Evolutionary conservation across 1,140 invertebrate genomes (phyloP).

Genomic region (Bemisia tabaci): DNA sequence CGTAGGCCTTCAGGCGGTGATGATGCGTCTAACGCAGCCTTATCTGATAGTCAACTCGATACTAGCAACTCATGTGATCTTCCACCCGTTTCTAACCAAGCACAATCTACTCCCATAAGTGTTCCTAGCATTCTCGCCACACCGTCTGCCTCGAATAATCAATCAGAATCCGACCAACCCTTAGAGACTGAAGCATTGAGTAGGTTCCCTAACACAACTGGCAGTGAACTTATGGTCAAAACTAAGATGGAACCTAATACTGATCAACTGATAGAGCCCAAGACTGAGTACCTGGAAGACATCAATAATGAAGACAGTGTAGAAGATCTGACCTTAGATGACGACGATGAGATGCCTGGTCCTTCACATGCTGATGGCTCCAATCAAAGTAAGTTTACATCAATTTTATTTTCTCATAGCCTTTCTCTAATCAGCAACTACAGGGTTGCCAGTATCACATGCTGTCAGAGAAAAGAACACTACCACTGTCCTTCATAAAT

Average conservation of each 20-base stretch:
- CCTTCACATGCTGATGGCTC: constrained; percentile 35
- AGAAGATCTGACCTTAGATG: constrained; percentile 67
- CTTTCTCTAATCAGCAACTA: too few relatives aligned
- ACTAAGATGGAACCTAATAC: constrained; percentile 22
- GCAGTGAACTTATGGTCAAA: constrained; percentile 15
- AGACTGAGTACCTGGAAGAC: constrained; percentile 60
- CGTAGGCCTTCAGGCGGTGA: constrained; percentile 23
- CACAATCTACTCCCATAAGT: constrained; percentile 17
- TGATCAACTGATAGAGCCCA: constrained; percentile 39
- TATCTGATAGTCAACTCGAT: constrained; percentile 18
- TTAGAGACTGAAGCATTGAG: constrained; percentile 10
- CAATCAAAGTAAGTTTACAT: constrained; percentile 34
- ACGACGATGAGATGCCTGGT: constrained; percentile 50
- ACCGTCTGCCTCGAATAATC: constrained; percentile 12
- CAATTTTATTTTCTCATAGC: background rate
- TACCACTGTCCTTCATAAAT: too few relatives aligned
- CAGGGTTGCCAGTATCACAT: too few relatives aligned
- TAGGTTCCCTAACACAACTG: constrained; percentile 9
- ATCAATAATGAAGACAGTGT: constrained; percentile 53
- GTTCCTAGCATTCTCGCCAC: constrained; percentile 26
- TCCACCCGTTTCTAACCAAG: constrained; percentile 18
- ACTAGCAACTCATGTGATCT: constrained; percentile 24
- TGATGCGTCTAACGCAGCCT: constrained; percentile 13
- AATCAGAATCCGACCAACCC: constrained; percentile 8
- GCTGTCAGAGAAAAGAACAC: too few relatives aligned